Percentiles rank a stretch among this genome's conserved stretches.
phyloP scores from a whole-genome alignment of 2,797 vertebrate species.

The Paedocypris micromegethes region DNA sequence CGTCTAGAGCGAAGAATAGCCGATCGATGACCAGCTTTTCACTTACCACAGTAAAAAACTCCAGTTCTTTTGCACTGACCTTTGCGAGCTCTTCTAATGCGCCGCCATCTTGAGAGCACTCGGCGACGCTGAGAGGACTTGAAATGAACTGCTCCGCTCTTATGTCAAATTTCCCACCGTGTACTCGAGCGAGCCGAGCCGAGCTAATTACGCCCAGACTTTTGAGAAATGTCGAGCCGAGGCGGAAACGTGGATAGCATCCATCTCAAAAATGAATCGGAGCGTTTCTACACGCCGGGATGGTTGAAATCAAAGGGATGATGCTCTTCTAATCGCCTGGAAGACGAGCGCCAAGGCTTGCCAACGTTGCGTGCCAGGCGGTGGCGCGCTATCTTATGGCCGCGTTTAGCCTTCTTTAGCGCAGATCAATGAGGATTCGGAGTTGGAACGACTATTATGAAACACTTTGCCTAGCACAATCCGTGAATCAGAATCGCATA shows the following conservation, averaged over 20 bases:
- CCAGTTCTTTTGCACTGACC: constrained; percentile 23
- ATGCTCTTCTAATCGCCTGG: constrained; percentile 24
- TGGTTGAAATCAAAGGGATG: constrained; percentile 6
- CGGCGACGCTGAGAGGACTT: constrained; percentile 52
- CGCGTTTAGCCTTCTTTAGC: constrained; percentile 1
- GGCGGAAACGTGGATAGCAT: constrained; percentile 44
- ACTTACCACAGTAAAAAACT: constrained; percentile 1
- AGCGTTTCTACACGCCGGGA: constrained; percentile 3
- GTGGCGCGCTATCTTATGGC: constrained; percentile 1
- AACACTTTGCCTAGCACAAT: too few species aligned
- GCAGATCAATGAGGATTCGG: constrained; percentile 3
- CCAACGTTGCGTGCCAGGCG: constrained; percentile 2
- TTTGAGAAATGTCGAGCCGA: constrained; percentile 60
- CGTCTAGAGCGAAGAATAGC: background rate
- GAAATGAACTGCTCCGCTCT: constrained; percentile 55
- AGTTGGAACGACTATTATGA: background rate
- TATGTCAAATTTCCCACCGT: constrained; percentile 54
- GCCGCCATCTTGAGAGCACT: constrained; percentile 5
- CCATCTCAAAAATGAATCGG: constrained; percentile 36
- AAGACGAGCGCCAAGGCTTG: background rate
- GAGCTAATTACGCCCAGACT: constrained; percentile 61
- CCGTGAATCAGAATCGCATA: too few species aligned
- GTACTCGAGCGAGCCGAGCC: constrained; percentile 53
- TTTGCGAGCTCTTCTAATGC: constrained; percentile 18
- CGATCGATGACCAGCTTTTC: background rate